Evolutionary conservation across 2,888 invertebrate genomes (phyloP), one percentile per base, ranked within the genome.

Genomic region (Hydraecia micacea): DNA sequence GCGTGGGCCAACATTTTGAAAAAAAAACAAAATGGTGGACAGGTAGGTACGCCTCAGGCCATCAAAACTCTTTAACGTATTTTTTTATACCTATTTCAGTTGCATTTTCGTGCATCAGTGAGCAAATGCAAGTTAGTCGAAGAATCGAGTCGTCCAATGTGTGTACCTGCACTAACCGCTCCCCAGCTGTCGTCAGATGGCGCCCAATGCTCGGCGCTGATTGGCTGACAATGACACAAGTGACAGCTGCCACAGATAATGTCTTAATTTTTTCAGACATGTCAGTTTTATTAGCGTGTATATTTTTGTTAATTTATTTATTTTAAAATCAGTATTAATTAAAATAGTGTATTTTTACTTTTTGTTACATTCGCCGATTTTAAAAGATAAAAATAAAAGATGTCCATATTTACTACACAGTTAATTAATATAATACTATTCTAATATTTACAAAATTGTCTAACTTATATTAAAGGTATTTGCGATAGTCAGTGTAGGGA

Each of bases 361-460:
- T 42, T 32, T 18, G 42, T 42, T 80, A 63, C 0, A 62, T 52
- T 66, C 28, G 9, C 11, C 2, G 25, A 46, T 32, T 25, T 18
- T 11, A 18, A 13, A 36, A 1, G 13, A 9, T 2, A 13, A 11
- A 60, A 80, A 68, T 55, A 68, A 67, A 71, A 80, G 0, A 62
- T 13, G 9, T n/a, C 0, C 0, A 1, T n/a, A 73, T 28, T 28
- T 74, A 62, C 32, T 5, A 42, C 67, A 73, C 13, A 63, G 46
- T 82, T 75, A 75, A 80, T n/a, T 82, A 66, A 73, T 55, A 55
- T 55, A 46, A 49, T 28, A 72, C 36, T 81, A 77, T 76, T 49
- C 68, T 83, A 80, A 32, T 80, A 83, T 83, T 68, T 80, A 80
- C 80, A 80, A 58, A 68, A 49, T 76, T 58, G 13, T 9, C 80